Base-by-base conservation (phyloP, 2,888 invertebrate genomes). In the Ophion ventricosus region DNA sequence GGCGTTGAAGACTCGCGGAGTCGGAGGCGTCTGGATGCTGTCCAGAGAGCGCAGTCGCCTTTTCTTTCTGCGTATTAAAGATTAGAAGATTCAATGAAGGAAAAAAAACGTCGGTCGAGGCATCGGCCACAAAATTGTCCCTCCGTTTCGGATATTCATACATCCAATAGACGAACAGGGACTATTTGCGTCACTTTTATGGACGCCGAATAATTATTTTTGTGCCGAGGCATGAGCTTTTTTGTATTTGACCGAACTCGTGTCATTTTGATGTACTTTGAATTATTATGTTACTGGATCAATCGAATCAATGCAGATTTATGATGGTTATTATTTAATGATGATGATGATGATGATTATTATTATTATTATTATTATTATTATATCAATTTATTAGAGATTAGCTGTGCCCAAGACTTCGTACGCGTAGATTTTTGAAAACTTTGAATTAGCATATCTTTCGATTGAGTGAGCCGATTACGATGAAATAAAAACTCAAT, bases 21-120 rank as follows among this genome's bases (percentile, higher is more conserved):
- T 78, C 67, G 43, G 57, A 29, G 63, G 85, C 72, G 66, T 69
- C 83, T 49, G 89, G 90, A 91, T 80, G 87, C 73, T 89, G 85
- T 88, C 90, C 91, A 91, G 91, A 91, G 64, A 89, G 78, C 82
- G 25, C 74, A 57, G 72, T 80, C 84, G 81, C 87, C 86, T 85
- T 86, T 89, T 87, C 88, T 87, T 86, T 89, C 90, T 84, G 72
- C 86, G 88, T 88, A 87, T 89, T 89, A 35, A 66, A 67, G 77
- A 81, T 81, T 80, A 80, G 73, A 77, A 57, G 63, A 74, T 76
- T 54, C 66, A 63, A 63, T 63, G 67, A 61, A 70, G 20, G 63
- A 74, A 69, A 73, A 29, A 69, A 75, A 76, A 70, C 5, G 35
- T 63, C 29, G 29, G 25, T 63, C 35, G 23, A 61, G 67, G 17